Evolutionary conservation across 2,888 invertebrate genomes (phyloP).

Genomic region (Synergus itoensis): DNA sequence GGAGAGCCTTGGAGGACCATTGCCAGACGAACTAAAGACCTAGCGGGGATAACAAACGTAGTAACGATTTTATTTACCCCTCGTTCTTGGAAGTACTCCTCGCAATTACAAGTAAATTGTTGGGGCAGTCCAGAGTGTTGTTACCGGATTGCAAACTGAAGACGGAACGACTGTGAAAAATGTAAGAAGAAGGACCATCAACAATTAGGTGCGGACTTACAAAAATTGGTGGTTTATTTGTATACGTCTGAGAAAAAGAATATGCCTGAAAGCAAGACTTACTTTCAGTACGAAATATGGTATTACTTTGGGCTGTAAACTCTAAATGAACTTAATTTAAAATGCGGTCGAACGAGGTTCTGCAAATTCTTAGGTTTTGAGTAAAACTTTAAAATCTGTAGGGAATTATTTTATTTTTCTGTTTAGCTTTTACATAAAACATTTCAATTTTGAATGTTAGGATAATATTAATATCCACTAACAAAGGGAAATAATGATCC

Average conservation of each 20-base stretch:
- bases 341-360: neutral
- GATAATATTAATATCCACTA: neutral
- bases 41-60: conserved; percentile 38
- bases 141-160: conserved; percentile 54
- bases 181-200: conserved; percentile 16
- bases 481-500: neutral
- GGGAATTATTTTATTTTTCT: too few relatives aligned
- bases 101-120: conserved; percentile 55
- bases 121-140: conserved; percentile 61
- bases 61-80: conserved; percentile 50
- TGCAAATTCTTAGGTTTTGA: neutral
- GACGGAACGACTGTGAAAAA: conserved; percentile 11
- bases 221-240: conserved; percentile 15
- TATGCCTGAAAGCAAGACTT: neutral
- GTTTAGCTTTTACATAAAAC: too few relatives aligned
- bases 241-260: neutral
- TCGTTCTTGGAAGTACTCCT: conserved; percentile 49
- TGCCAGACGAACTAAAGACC: conserved; percentile 30
- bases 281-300: neutral
- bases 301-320: conserved; percentile 11
- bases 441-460: neutral
- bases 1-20: conserved; percentile 27
- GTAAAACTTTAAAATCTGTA: neutral
- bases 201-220: conserved; percentile 15
- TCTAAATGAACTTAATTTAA: conserved; percentile 24